phyloP scores from a whole-genome alignment of 2,113 vertebrate genomes.

The Phylloscopus trochiloides region DNA sequence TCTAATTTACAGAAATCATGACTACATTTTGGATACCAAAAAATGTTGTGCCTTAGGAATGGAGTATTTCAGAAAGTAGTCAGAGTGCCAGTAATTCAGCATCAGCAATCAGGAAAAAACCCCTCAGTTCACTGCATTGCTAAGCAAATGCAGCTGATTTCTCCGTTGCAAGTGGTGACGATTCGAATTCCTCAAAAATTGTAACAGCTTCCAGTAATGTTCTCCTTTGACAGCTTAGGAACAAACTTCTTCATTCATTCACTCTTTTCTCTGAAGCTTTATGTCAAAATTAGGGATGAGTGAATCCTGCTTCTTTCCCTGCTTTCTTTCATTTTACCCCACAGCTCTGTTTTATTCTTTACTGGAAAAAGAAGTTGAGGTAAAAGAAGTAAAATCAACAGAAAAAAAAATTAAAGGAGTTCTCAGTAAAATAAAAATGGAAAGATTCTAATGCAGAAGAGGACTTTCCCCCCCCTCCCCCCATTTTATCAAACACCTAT shows the following conservation, averaged over 20 bases:
- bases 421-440: not conserved
- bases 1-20: not conserved
- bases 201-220: not conserved
- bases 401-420: not conserved
- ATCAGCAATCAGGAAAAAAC: not conserved
- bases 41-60: not conserved
- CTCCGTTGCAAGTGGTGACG: not conserved
- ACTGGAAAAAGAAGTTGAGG: not conserved
- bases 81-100: not conserved
- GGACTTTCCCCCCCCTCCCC: not conserved
- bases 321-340: not conserved
- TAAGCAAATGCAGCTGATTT: not conserved
- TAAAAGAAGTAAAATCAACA: not conserved
- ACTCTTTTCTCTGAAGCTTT: not conserved
- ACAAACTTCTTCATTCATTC: not conserved
- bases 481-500: not conserved
- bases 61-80: not conserved
- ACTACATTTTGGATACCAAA: not conserved
- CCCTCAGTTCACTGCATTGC: not conserved
- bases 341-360: not conserved
- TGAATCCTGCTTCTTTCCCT: not conserved
- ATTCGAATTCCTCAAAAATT: constrained; percentile 15
- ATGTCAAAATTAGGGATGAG: not conserved
- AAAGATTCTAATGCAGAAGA: not conserved
- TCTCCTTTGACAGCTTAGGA: not conserved